Evolutionary conservation across 2,888 invertebrate genomes (phyloP).

Genomic region (Notodonta dromedarius): DNA sequence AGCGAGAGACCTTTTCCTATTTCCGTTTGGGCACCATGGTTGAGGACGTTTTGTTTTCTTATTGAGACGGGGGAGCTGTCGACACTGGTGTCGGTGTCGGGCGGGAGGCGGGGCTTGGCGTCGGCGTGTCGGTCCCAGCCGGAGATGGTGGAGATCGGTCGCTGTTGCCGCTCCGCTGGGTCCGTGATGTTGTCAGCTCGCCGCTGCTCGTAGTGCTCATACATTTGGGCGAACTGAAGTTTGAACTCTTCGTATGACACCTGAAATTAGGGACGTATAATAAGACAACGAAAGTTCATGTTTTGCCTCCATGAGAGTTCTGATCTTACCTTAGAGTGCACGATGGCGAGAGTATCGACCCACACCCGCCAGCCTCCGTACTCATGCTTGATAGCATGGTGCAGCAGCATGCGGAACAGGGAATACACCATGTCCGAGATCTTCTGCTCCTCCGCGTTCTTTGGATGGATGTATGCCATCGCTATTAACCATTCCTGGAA

Average conservation of each 20-base stretch:
- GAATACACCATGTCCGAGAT: conserved; percentile 99
- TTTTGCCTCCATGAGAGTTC: not conserved
- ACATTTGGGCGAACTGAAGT: conserved; percentile 98
- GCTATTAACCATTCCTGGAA: conserved; percentile 94
- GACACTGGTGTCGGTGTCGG: conserved; percentile 48
- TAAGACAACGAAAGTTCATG: not conserved
- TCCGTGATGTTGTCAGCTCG: conserved; percentile 97
- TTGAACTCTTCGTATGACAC: conserved; percentile 99
- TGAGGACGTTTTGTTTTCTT: conserved; percentile 58
- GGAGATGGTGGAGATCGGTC: conserved; percentile 98
- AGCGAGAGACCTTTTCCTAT: conserved; percentile 74
- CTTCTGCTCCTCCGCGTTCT: conserved; percentile 97
- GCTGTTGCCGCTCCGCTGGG: conserved; percentile 95
- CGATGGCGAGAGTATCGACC: conserved; percentile 99
- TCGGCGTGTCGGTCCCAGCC: conserved; percentile 92
- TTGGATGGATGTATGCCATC: conserved; percentile 98
- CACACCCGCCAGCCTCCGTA: conserved; percentile 99
- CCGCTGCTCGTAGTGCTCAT: conserved; percentile 97
- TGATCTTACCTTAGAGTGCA: conserved; percentile 96
- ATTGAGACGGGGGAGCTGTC: conserved; percentile 50
- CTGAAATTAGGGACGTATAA: conserved; percentile 71
- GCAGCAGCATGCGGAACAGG: conserved; percentile 97
- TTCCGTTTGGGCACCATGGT: conserved; percentile 79
- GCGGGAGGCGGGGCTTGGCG: conserved; percentile 33
- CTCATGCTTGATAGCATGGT: conserved; percentile 99